Evolutionary conservation across 2,888 invertebrate species (phyloP), one percentile per base, ranked within the genome.

Genomic region (Apantesis nais): DNA sequence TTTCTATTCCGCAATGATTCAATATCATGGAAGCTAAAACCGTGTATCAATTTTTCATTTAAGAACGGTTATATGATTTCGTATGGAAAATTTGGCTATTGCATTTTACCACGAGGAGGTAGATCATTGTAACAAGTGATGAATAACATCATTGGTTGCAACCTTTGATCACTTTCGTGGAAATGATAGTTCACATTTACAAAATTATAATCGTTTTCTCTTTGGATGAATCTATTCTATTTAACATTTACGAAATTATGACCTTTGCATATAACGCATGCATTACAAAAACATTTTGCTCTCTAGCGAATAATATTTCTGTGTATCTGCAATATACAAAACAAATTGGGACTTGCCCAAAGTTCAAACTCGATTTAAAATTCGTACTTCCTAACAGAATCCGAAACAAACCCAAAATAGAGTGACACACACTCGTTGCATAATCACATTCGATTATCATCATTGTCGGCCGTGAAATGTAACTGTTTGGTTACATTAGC

Each of bases 321-420:
- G 7, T 19, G 48, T 48, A 48, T 44, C 16, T 44, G 19, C 22
- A 19, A 48, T 52, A 52, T 5, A 22, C 48, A 52, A 52, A 52
- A 52, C 48, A 52, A 81, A 48, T 55, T n/a, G n/a, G n/a, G n/a
- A 52, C 22, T n/a, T 52, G 14, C 19, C 52, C 34, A 29, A 65
- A n/a, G 74, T 52, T n/a, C 48, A 52, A 48, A 52, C 48, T 52
- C 48, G n/a, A 52, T 52, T 11, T 61, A 58, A 29, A 39, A 74
- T 72, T 79, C 71, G 75, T 63, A 77, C 71, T 70, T 68, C 58
- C 68, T 64, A 68, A 65, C 69, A 34, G 55, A 25, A 62, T n/a
- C 58, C 55, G 48, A 52, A n/a, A 52, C 11, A 52, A n/a, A 52
- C 48, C 48, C 48, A 16, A 48, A 22, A 22, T 48, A 48, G 22